phyloP scores from a whole-genome alignment of 2,113 vertebrate species.

The western clawed frog (Xenopus tropicalis) region DNA sequence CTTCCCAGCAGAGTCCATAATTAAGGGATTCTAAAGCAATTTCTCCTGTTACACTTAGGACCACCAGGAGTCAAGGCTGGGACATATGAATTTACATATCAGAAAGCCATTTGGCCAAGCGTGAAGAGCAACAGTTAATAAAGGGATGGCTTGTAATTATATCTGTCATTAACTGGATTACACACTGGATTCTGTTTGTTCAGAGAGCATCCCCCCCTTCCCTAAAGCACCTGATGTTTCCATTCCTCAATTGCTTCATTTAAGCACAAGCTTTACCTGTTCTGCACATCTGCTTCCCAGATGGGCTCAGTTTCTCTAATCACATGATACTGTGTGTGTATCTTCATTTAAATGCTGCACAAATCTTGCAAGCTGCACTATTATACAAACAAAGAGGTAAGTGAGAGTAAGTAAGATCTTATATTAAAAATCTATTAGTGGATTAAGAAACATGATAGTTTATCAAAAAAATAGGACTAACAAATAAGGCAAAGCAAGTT shows the following conservation, averaged over 20 bases:
- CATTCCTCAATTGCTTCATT: constrained; percentile 9
- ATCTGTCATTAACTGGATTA: constrained; percentile 41
- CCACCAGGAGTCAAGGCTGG: constrained; percentile 47
- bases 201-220: constrained; percentile 24
- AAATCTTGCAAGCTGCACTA: too few species aligned
- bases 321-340: too few species aligned
- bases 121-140: neutral
- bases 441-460: too few species aligned
- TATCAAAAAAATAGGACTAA: too few species aligned
- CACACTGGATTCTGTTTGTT: constrained; percentile 28
- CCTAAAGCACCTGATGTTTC: constrained; percentile 48
- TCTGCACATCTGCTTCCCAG: too few species aligned
- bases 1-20: constrained; percentile 57
- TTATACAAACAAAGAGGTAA: too few species aligned
- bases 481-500: too few species aligned
- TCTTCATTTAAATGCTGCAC: too few species aligned
- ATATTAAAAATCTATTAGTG: too few species aligned
- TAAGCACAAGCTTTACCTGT: too few species aligned
- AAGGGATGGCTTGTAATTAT: constrained; percentile 51
- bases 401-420: too few species aligned
- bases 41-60: constrained; percentile 67
- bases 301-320: too few species aligned
- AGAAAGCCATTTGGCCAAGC: constrained; percentile 48
- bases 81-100: constrained; percentile 47
- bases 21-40: constrained; percentile 65